phyloP scores from a whole-genome alignment of 2,113 vertebrate genomes.

The Thunnus maccoyii region DNA sequence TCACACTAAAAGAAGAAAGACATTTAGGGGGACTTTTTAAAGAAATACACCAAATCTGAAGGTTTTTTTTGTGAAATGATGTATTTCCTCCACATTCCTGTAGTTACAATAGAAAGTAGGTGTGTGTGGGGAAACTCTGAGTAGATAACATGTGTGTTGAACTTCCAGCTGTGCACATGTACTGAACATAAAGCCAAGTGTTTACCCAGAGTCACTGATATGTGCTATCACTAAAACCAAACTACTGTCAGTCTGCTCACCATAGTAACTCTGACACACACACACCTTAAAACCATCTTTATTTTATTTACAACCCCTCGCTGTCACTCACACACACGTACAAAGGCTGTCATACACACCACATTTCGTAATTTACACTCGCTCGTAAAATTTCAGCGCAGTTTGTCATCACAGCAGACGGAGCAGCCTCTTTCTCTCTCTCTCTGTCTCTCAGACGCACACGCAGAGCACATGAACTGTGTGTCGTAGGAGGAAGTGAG shows the following conservation, averaged over 20 bases:
- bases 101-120: not conserved
- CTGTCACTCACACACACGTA: not conserved
- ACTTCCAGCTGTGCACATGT: not conserved
- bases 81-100: no score
- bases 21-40: no score
- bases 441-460: not conserved
- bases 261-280: not conserved
- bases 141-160: not conserved
- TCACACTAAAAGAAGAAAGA: no score
- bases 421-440: not conserved
- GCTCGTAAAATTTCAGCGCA: not conserved
- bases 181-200: not conserved
- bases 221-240: not conserved
- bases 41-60: no score
- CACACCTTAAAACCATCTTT: not conserved
- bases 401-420: constrained; percentile 5
- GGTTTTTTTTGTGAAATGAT: no score
- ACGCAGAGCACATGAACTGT: not conserved
- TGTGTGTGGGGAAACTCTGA: not conserved
- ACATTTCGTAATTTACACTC: not conserved
- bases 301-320: no score
- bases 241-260: not conserved
- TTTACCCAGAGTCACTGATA: constrained; percentile 9
- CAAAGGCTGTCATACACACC: no score
- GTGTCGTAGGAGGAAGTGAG: constrained; percentile 39